phyloP scores from a whole-genome alignment of 92 coral and sea anemone species.

The Paragorgia papillata region DNA sequence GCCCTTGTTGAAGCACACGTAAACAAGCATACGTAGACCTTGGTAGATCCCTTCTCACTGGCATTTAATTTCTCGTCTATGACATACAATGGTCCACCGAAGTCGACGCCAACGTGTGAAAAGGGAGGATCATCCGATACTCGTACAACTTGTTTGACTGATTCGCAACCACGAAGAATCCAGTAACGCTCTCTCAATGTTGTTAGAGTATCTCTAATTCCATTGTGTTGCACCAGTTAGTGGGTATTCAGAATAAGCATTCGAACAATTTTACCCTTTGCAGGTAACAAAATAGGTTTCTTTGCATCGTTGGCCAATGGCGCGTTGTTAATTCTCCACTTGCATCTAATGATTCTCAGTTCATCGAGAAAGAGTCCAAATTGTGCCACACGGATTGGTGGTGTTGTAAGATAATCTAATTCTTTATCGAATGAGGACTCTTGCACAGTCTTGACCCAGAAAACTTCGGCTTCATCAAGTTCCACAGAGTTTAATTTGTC shows the following conservation, averaged over 20 bases:
- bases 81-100: conserved; percentile 48
- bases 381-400: conserved; percentile 44
- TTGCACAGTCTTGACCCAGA: conserved; percentile 45
- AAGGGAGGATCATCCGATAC: conserved; percentile 51
- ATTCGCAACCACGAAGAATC: too few relatives aligned
- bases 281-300: too few relatives aligned
- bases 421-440: conserved; percentile 35
- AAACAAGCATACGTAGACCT: conserved; percentile 5
- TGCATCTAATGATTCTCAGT: conserved; percentile 43
- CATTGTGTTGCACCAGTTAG: too few relatives aligned
- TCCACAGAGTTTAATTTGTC: conserved; percentile 27
- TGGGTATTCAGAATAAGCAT: too few relatives aligned
- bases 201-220: too few relatives aligned
- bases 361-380: conserved; percentile 57
- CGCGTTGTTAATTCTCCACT: conserved; percentile 36
- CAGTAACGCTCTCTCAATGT: too few relatives aligned
- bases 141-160: too few relatives aligned
- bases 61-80: too few relatives aligned
- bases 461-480: conserved; percentile 42
- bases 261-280: too few relatives aligned
- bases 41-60: too few relatives aligned
- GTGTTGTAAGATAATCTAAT: conserved; percentile 41
- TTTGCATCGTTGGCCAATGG: neutral
- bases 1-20: conserved; percentile 21
- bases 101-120: conserved; percentile 40